These are phyloP conservation scores for Xylocopa sonorina DNA, from an alignment of 1,140 invertebrate genomes.

Conservation along the genomic window DNA sequence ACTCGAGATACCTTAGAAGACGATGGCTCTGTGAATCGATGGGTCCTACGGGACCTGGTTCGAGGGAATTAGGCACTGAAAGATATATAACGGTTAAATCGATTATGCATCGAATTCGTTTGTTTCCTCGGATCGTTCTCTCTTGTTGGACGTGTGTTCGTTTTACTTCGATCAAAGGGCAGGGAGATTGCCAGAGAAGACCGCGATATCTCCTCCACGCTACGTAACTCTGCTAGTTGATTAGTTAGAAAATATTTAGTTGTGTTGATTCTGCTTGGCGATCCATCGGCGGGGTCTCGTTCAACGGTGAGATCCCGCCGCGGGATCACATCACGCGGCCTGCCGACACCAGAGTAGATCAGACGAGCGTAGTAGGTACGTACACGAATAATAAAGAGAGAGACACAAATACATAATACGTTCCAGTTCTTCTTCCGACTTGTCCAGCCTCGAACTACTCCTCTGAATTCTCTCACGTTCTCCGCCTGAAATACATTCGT, in stretches of 20 bases:
- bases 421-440: conserved; percentile 6
- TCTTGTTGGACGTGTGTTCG: no score
- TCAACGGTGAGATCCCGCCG: conserved; percentile 39
- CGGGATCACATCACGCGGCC: conserved; percentile 56
- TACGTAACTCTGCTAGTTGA: conserved; percentile 55
- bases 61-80: background rate
- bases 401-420: conserved; percentile 60
- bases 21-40: no score
- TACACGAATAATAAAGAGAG: conserved; percentile 59
- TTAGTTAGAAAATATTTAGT: conserved; percentile 54
- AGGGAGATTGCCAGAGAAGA: background rate
- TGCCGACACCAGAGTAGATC: conserved; percentile 66
- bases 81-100: no score
- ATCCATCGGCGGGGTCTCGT: conserved; percentile 51
- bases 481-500: conserved; percentile 49
- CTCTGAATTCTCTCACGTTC: background rate
- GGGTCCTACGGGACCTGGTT: background rate
- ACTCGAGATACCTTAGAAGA: no score
- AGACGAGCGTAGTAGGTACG: conserved; percentile 66
- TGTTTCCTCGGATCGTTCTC: background rate
- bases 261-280: conserved; percentile 60
- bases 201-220: conserved; percentile 45
- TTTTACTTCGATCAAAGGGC: conserved; percentile 20
- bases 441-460: background rate
- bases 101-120: no score